These are phyloP conservation scores for Gibbula magus DNA, from an alignment of 2,888 invertebrate species.

Conservation along the genomic window DNA sequence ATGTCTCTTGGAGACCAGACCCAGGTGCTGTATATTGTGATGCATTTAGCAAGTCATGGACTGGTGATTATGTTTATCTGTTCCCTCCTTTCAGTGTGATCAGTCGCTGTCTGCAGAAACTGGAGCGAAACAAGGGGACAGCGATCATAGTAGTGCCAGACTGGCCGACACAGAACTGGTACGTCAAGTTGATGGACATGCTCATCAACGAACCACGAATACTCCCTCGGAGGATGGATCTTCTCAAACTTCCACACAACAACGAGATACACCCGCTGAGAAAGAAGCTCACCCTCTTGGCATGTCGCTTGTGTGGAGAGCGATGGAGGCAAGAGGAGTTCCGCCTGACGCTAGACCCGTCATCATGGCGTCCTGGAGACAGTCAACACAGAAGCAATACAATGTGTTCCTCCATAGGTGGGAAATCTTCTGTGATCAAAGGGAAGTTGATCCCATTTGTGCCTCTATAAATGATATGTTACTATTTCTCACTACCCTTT, in stretches of 20 bases:
- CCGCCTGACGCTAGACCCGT: no score
- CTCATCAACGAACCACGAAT: not conserved
- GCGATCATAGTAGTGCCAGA: not conserved
- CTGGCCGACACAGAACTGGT: not conserved
- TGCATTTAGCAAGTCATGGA: constrained; percentile 17
- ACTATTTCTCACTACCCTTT: no score
- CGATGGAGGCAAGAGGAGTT: no score
- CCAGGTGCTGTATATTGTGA: constrained; percentile 24
- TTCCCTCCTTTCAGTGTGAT: not conserved
- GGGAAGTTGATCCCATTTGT: no score
- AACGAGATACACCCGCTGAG: no score
- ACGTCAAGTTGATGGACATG: not conserved
- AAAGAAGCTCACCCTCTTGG: no score
- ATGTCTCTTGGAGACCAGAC: constrained; percentile 22
- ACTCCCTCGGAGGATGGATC: not conserved
- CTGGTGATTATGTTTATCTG: not conserved
- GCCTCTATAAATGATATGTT: no score
- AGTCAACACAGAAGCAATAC: no score
- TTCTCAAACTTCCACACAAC: not conserved
- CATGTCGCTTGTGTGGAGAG: no score
- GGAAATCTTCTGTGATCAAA: no score
- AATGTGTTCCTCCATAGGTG: no score
- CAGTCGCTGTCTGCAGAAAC: not conserved
- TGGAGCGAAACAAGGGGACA: not conserved
- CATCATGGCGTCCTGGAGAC: no score